Evolutionary conservation across 2,113 vertebrate species (phyloP).

Genomic region (Chaenogobius annularis): DNA sequence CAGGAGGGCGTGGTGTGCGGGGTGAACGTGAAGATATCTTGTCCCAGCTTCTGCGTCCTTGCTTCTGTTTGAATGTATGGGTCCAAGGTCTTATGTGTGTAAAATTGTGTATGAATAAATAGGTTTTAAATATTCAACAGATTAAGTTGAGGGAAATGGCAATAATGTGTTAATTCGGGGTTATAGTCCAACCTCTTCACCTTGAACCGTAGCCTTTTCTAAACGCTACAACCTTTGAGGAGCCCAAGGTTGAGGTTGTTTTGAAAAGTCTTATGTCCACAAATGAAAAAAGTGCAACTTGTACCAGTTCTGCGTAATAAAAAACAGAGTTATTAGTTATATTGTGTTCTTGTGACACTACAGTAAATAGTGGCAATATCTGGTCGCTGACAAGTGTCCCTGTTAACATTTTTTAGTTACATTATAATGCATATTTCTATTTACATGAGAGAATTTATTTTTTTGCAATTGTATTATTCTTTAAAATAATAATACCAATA

Average conservation of each 20-base stretch:
- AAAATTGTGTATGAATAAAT: background rate
- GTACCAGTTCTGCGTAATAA: background rate
- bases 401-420: no score
- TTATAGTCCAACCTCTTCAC: slow-evolving; percentile 42
- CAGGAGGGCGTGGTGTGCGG: slow-evolving; percentile 44
- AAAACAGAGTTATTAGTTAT: background rate
- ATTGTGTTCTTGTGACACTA: background rate
- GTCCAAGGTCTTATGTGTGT: slow-evolving; percentile 3
- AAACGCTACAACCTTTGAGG: background rate
- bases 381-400: no score
- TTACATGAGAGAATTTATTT: no score
- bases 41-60: slow-evolving; percentile 24
- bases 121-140: background rate
- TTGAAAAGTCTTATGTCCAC: background rate
- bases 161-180: background rate
- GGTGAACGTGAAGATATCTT: slow-evolving; percentile 22
- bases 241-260: background rate
- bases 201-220: slow-evolving; percentile 42
- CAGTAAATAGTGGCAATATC: no score
- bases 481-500: no score
- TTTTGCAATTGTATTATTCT: no score
- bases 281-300: background rate
- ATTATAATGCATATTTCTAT: no score
- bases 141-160: background rate
- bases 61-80: slow-evolving; percentile 9